These are phyloP conservation scores for Ceyx margarethae DNA, from an alignment of 2,113 vertebrate genomes.

Conservation along the genomic window DNA sequence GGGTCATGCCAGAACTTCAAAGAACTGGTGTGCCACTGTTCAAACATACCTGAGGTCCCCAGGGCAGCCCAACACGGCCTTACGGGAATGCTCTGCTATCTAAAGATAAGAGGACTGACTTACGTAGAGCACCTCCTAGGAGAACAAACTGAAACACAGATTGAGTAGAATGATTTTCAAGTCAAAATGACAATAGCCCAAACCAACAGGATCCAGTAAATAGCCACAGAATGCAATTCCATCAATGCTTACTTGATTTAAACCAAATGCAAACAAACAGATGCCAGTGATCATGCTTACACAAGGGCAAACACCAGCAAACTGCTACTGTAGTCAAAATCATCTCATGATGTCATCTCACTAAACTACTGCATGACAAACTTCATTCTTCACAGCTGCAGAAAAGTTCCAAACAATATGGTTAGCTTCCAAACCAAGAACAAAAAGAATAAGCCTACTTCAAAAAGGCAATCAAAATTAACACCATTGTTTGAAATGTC, in stretches of 20 bases:
- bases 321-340: neutral
- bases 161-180: neutral
- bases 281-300: neutral
- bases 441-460: conserved; percentile 5
- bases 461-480: conserved; percentile 31
- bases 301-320: neutral
- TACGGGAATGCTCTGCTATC: neutral
- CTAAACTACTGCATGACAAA: neutral
- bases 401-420: neutral
- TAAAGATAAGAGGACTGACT: neutral
- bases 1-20: neutral
- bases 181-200: neutral
- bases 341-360: neutral
- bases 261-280: neutral
- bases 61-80: neutral
- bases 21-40: neutral
- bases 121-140: neutral
- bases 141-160: neutral
- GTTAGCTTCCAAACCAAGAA: neutral
- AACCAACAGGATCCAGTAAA: neutral
- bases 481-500: conserved; percentile 12
- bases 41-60: neutral
- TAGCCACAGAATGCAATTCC: neutral
- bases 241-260: neutral
- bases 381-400: conserved; percentile 44